Evolutionary conservation across 2,113 vertebrate genomes (phyloP).

Genomic region (Xenopus laevis): DNA sequence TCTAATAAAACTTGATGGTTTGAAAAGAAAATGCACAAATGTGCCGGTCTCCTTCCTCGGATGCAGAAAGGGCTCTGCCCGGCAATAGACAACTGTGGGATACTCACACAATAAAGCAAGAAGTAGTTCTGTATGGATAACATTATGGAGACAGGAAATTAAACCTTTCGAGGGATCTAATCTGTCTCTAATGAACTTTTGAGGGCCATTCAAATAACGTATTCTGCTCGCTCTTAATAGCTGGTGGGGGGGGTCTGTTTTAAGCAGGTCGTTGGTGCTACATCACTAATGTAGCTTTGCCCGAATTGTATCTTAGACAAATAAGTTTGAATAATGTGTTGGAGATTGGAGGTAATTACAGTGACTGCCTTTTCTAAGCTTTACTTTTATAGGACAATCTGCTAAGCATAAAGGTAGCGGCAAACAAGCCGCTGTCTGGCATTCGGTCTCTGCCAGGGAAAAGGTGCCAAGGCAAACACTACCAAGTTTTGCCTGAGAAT

Average conservation of each 20-base stretch:
- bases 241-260: background rate
- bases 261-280: background rate
- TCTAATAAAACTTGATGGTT: conserved; percentile 1
- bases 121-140: background rate
- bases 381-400: background rate
- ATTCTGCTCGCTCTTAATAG: background rate
- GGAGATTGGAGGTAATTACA: conserved; percentile 6
- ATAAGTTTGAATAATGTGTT: conserved; percentile 21
- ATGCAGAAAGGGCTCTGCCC: background rate
- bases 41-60: background rate
- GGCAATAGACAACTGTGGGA: background rate
- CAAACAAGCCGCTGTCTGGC: too few species aligned
- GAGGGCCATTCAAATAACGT: background rate
- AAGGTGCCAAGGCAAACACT: too few species aligned
- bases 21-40: background rate
- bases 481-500: too few species aligned
- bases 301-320: background rate
- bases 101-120: background rate
- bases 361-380: background rate
- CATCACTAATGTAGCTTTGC: background rate
- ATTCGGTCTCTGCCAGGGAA: too few species aligned
- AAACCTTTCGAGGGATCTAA: conserved; percentile 1
- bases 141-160: background rate
- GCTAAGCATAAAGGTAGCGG: background rate
- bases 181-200: conserved; percentile 2